Evolutionary conservation across 2,113 vertebrate species (phyloP).

Genomic region (Hirundichthys speculiger): DNA sequence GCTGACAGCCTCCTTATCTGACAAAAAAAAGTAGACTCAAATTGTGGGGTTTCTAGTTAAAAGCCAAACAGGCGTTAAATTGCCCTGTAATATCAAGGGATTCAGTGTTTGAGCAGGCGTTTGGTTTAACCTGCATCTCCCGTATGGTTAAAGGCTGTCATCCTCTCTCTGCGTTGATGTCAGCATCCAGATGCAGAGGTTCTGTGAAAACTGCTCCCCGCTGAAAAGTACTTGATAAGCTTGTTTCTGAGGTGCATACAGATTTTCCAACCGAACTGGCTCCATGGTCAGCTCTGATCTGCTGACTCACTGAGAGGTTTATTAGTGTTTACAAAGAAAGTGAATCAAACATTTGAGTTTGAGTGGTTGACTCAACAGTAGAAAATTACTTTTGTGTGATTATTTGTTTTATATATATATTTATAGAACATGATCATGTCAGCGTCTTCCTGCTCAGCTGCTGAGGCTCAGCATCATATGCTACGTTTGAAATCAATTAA

Average conservation of each 20-base stretch:
- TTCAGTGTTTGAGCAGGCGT: background rate
- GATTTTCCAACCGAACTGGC: constrained; percentile 3
- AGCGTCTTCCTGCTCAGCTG: constrained; percentile 16
- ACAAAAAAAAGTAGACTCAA: constrained; percentile 8
- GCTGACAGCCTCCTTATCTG: constrained; percentile 18
- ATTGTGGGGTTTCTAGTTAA: constrained; percentile 6
- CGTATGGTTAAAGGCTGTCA: constrained; percentile 1
- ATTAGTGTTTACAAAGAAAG: constrained; percentile 34
- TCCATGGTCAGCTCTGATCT: constrained; percentile 29
- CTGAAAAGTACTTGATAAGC: background rate
- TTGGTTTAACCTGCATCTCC: background rate
- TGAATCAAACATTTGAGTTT: constrained; percentile 16
- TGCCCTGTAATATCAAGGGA: constrained; percentile 6
- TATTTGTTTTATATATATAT: constrained; percentile 20
- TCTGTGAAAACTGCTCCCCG: no score
- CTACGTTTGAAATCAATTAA: background rate
- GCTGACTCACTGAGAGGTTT: constrained; percentile 44
- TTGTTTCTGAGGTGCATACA: constrained; percentile 25
- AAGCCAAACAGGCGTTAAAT: constrained; percentile 26
- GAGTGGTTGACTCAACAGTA: constrained; percentile 47
- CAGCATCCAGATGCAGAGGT: constrained; percentile 4
- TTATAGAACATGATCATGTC: constrained; percentile 27
- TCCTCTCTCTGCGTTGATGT: background rate
- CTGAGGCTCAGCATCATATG: constrained; percentile 36
- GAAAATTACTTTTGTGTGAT: constrained; percentile 45